Percentiles rank a stretch among this genome's conserved stretches.
Conservation (phyloP, 2,113 vertebrate species). For the Nothobranchius furzeri region DNA sequence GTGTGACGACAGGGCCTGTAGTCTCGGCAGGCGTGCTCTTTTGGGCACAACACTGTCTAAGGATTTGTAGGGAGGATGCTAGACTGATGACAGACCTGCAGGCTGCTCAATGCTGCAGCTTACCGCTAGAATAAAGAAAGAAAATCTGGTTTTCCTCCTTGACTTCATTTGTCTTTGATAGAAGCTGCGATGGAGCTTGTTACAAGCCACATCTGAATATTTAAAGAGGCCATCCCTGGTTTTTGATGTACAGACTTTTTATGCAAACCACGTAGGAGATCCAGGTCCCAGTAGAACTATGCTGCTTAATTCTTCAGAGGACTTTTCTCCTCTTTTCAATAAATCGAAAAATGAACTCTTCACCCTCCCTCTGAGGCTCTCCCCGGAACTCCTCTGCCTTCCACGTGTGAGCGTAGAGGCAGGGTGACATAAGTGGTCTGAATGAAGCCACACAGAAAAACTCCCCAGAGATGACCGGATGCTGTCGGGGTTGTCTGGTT, state of each 20-base stretch:
- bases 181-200: conserved; percentile 85
- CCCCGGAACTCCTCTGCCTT: conserved; percentile 52
- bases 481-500: background rate
- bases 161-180: conserved; percentile 85
- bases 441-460: conserved; percentile 12
- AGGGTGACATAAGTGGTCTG: conserved; percentile 24
- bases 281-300: conserved; percentile 84
- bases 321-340: conserved; percentile 81
- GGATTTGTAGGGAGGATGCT: conserved; percentile 24
- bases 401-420: conserved; percentile 10
- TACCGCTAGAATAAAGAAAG: conserved; percentile 48
- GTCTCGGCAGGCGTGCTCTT: too few species aligned
- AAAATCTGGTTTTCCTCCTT: conserved; percentile 56
- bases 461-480: conserved; percentile 10
- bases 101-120: conserved; percentile 52
- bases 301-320: conserved; percentile 85
- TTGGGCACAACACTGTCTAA: too few species aligned
- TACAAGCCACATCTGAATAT: conserved; percentile 93
- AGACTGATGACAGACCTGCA: conserved; percentile 47
- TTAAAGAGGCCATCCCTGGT: conserved; percentile 89
- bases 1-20: too few species aligned
- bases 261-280: conserved; percentile 91
- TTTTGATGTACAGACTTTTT: conserved; percentile 93
- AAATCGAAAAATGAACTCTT: conserved; percentile 93
- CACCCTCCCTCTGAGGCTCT: conserved; percentile 87